Conservation (phyloP, 2,888 invertebrate species). For the Asteroscopus sphinx region DNA sequence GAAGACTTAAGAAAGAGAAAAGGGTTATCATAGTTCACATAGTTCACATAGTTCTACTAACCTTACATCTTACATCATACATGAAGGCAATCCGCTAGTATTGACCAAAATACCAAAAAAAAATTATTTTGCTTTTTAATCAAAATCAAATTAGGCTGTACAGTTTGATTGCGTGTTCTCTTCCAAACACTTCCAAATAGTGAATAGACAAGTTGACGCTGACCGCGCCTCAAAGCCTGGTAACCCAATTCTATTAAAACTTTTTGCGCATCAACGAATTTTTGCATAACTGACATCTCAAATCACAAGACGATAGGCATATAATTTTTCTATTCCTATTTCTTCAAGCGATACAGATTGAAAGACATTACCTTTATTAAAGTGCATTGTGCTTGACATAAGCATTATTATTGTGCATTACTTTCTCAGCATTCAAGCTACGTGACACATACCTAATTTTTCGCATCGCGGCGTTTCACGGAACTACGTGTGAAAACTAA, state of each 20-base stretch:
- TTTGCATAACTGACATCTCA: constrained; percentile 27
- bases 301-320: constrained; percentile 11
- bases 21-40: no score
- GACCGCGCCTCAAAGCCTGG: constrained; percentile 11
- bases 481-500: constrained; percentile 60
- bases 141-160: background rate
- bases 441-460: constrained; percentile 59
- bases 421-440: constrained; percentile 52
- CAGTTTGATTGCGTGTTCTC: constrained; percentile 6
- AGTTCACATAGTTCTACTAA: no score
- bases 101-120: no score
- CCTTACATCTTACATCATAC: no score
- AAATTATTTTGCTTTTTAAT: background rate
- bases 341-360: constrained; percentile 31
- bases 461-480: constrained; percentile 58
- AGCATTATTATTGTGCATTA: no score
- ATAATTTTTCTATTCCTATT: constrained; percentile 23
- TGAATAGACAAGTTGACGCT: constrained; percentile 9
- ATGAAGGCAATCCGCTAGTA: constrained; percentile 8
- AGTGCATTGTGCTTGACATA: constrained; percentile 35
- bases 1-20: no score
- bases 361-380: constrained; percentile 35
- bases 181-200: constrained; percentile 14
- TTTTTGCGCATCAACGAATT: constrained; percentile 35
- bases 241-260: constrained; percentile 40